Conservation (phyloP, 2,113 vertebrate species). For the Pelmatolapia mariae region DNA sequence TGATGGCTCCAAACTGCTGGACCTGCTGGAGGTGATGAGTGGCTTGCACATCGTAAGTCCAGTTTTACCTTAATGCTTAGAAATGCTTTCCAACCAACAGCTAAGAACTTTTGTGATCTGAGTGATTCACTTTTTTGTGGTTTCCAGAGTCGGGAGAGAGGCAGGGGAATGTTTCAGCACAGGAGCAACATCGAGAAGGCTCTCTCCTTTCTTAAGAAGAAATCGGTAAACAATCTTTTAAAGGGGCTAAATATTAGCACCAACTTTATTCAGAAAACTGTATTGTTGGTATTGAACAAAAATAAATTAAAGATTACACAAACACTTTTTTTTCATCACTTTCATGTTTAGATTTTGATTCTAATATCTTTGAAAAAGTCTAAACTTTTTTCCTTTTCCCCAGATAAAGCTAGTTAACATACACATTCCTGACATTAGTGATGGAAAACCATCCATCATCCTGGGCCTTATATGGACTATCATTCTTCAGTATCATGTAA, state of each 20-base stretch:
- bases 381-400: neutral
- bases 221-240: slow-evolving; percentile 73
- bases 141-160: slow-evolving; percentile 85
- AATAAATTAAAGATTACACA: neutral
- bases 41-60: slow-evolving; percentile 84
- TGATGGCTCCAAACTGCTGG: slow-evolving; percentile 84
- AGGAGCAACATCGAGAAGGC: slow-evolving; percentile 91
- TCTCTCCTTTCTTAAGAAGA: slow-evolving; percentile 82
- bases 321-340: neutral
- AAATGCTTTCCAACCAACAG: neutral
- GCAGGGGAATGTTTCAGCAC: slow-evolving; percentile 83
- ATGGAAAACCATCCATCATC: slow-evolving; percentile 94
- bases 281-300: neutral
- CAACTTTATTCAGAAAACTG: neutral
- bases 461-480: slow-evolving; percentile 95
- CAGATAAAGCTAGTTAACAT: slow-evolving; percentile 98
- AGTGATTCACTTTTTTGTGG: neutral
- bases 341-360: neutral
- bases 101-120: neutral
- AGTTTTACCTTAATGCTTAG: accelerated
- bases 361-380: neutral
- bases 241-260: neutral
- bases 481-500: slow-evolving; percentile 95
- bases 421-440: slow-evolving; percentile 90
- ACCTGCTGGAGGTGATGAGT: slow-evolving; percentile 94